Conservation (phyloP, 2,888 invertebrate species). For the Amphipyra tragopoginis region DNA sequence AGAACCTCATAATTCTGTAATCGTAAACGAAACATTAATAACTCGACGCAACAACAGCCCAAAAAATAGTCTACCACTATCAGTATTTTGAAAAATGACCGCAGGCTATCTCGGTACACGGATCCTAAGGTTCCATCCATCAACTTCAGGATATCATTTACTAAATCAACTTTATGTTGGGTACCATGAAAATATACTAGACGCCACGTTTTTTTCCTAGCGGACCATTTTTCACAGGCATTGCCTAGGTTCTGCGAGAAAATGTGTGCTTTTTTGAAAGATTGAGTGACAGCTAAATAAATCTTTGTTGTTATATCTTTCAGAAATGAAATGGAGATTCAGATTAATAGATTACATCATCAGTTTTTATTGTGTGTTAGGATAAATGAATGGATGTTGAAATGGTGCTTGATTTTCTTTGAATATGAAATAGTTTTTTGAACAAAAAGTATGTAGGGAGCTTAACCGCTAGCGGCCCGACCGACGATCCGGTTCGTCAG, state of each 20-base stretch:
- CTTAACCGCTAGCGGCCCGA: too few relatives aligned
- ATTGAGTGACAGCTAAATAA: slow-evolving; percentile 55
- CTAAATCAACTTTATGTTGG: slow-evolving; percentile 44
- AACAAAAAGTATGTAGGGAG: too few relatives aligned
- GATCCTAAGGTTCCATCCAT: slow-evolving; percentile 43
- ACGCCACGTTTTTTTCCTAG: slow-evolving; percentile 29
- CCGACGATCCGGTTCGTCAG: too few relatives aligned
- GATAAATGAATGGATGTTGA: slow-evolving; percentile 2
- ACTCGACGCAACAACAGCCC: slow-evolving; percentile 5
- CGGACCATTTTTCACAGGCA: slow-evolving; percentile 44
- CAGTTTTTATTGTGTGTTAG: slow-evolving; percentile 24
- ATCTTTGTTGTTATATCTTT: slow-evolving; percentile 40
- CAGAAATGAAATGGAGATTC: slow-evolving; percentile 15
- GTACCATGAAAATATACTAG: slow-evolving; percentile 22
- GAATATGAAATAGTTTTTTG: too few relatives aligned
- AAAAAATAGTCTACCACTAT: slow-evolving; percentile 32
- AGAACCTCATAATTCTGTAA: neutral
- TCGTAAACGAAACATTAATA: slow-evolving; percentile 32
- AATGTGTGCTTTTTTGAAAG: slow-evolving; percentile 25
- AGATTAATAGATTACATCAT: slow-evolving; percentile 19
- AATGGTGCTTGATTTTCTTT: too few relatives aligned
- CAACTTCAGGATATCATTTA: slow-evolving; percentile 53
- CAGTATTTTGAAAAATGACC: slow-evolving; percentile 51
- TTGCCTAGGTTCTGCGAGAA: slow-evolving; percentile 39
- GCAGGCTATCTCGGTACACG: slow-evolving; percentile 32